Conservation (phyloP, 1,140 invertebrate species). For the Hyposmocoma kahamanoa region DNA sequence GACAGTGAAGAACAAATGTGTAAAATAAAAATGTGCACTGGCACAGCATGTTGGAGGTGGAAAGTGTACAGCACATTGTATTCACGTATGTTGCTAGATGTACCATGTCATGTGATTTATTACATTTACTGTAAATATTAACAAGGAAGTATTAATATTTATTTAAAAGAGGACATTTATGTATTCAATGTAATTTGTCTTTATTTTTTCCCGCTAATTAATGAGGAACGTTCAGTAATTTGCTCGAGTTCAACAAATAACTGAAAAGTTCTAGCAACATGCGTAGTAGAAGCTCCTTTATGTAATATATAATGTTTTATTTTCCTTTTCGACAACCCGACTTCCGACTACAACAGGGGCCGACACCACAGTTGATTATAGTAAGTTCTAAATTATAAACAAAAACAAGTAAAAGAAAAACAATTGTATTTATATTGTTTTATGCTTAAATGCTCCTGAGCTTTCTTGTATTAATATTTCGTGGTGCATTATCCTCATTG, state of each 20-base stretch:
- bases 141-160: no score
- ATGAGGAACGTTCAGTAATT: no score
- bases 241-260: no score
- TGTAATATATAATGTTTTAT: slow-evolving; percentile 45
- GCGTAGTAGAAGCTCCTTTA: no score
- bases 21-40: background rate
- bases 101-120: no score
- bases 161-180: no score
- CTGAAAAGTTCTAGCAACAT: no score
- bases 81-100: slow-evolving; percentile 3
- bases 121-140: no score
- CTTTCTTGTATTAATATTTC: background rate
- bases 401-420: background rate
- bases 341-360: slow-evolving; percentile 44
- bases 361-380: slow-evolving; percentile 69
- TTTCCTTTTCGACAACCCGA: slow-evolving; percentile 31
- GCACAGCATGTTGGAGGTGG: slow-evolving; percentile 18
- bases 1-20: no score
- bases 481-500: slow-evolving; percentile 14
- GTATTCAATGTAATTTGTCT: no score
- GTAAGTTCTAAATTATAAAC: slow-evolving; percentile 59
- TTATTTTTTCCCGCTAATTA: no score
- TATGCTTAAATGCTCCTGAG: slow-evolving; percentile 1
- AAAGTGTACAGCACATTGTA: slow-evolving; percentile 11
- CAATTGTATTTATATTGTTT: no score